Conservation (phyloP, 2,113 vertebrate species). For the Chascanopsetta lugubris region DNA sequence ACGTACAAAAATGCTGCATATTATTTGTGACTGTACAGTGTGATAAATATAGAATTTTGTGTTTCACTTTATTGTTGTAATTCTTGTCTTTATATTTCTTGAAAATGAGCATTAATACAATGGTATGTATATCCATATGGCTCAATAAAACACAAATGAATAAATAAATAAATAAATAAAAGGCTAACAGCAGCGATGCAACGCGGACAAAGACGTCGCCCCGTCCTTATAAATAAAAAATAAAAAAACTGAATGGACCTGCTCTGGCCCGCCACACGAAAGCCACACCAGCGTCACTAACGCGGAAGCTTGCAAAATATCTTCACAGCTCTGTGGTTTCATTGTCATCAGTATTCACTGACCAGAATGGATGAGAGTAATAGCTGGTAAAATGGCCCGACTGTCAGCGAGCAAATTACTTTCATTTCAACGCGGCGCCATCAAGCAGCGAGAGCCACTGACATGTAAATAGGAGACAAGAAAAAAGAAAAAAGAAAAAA, state of each 20-base stretch:
- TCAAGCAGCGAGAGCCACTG: constrained; percentile 65
- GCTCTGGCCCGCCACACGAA: constrained; percentile 13
- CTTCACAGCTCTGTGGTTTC: constrained; percentile 72
- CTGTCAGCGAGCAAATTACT: constrained; percentile 76
- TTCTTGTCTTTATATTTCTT: too few relatives aligned
- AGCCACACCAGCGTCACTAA: constrained; percentile 58
- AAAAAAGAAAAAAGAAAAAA: constrained; percentile 48
- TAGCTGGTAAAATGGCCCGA: constrained; percentile 74
- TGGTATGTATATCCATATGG: too few relatives aligned
- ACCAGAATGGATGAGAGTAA: constrained; percentile 76
- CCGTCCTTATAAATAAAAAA: constrained; percentile 15
- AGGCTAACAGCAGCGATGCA: constrained; percentile 16
- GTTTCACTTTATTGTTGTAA: too few relatives aligned
- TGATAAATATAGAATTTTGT: too few relatives aligned
- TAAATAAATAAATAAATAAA: too few relatives aligned
- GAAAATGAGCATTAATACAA: too few relatives aligned
- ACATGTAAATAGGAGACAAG: constrained; percentile 71
- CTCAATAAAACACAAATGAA: too few relatives aligned
- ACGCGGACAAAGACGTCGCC: not conserved
- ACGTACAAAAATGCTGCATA: too few relatives aligned
- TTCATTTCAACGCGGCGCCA: constrained; percentile 63
- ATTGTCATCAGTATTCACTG: constrained; percentile 74
- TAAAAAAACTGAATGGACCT: constrained; percentile 26
- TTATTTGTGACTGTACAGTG: too few relatives aligned
- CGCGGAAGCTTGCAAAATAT: constrained; percentile 51